Evolutionary conservation across 2,797 vertebrate species (phyloP).

Genomic region (Sardinella longiceps): DNA sequence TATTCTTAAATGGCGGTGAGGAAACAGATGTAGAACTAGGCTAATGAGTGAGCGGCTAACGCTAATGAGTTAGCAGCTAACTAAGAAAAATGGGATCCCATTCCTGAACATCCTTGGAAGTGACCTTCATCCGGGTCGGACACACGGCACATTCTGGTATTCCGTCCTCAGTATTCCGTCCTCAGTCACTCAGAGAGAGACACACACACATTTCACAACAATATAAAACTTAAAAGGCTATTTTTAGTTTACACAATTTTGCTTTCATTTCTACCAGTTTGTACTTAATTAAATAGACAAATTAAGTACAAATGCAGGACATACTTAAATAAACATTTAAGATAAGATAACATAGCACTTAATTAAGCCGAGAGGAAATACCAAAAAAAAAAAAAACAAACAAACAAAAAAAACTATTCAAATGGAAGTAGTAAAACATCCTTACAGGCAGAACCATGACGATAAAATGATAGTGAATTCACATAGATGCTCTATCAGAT

Average conservation of each 20-base stretch:
- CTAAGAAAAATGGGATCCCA: constrained; percentile 76
- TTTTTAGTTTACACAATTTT: not conserved
- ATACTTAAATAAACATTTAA: too few relatives aligned
- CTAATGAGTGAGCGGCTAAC: constrained; percentile 80
- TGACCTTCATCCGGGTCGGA: constrained; percentile 64
- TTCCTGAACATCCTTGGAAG: constrained; percentile 68
- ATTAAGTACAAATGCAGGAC: too few relatives aligned
- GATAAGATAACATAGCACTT: too few relatives aligned
- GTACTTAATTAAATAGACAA: not conserved
- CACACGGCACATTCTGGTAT: constrained; percentile 54
- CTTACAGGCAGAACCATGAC: too few relatives aligned
- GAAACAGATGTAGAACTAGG: constrained; percentile 81
- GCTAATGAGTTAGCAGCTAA: constrained; percentile 80
- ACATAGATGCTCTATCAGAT: not conserved
- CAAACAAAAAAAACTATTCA: not conserved
- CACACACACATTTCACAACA: not conserved
- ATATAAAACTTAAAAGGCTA: not conserved
- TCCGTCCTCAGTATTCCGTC: constrained; percentile 46
- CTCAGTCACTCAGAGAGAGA: constrained; percentile 20
- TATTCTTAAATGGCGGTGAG: constrained; percentile 74
- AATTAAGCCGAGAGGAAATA: too few relatives aligned
- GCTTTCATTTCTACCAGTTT: not conserved
- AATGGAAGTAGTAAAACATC: too few relatives aligned
- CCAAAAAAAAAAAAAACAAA: not conserved
- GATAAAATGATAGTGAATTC: not conserved